These are phyloP conservation scores for Streblospio benedicti DNA, from an alignment of 1,140 invertebrate species.

Conservation along the genomic window DNA sequence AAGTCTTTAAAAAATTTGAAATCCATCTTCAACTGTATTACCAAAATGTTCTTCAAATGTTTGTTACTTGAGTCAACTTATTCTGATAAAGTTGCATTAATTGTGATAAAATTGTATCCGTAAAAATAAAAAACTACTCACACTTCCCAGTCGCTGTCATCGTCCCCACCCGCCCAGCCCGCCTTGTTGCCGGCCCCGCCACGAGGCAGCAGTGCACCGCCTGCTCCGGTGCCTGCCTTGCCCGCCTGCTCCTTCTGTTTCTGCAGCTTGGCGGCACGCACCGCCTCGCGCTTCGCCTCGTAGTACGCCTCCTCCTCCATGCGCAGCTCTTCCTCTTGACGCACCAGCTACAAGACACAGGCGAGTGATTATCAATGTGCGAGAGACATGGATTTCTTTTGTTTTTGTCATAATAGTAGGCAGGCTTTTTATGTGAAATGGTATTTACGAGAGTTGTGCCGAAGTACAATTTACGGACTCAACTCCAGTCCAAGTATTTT, in stretches of 20 bases:
- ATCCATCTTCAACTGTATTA: no score
- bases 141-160: slow-evolving; percentile 44
- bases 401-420: background rate
- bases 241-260: slow-evolving; percentile 31
- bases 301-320: slow-evolving; percentile 40
- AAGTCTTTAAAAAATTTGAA: no score
- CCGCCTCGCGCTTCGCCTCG: slow-evolving; percentile 39
- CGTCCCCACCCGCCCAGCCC: slow-evolving; percentile 29
- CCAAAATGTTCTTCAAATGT: no score
- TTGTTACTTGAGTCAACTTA: no score
- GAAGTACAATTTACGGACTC: no score
- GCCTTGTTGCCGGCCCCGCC: slow-evolving; percentile 1
- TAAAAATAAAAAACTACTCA: no score
- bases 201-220: slow-evolving; percentile 19
- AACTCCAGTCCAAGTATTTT: no score
- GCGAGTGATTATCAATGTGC: background rate
- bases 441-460: no score
- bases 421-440: no score
- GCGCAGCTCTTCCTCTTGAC: slow-evolving; percentile 37
- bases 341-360: slow-evolving; percentile 27
- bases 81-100: no score
- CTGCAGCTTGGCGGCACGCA: slow-evolving; percentile 30
- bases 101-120: no score
- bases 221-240: slow-evolving; percentile 18
- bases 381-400: background rate